These are phyloP conservation scores for Drosophila watanabei DNA, from an alignment of 1,140 invertebrate species.

Conservation along the genomic window DNA sequence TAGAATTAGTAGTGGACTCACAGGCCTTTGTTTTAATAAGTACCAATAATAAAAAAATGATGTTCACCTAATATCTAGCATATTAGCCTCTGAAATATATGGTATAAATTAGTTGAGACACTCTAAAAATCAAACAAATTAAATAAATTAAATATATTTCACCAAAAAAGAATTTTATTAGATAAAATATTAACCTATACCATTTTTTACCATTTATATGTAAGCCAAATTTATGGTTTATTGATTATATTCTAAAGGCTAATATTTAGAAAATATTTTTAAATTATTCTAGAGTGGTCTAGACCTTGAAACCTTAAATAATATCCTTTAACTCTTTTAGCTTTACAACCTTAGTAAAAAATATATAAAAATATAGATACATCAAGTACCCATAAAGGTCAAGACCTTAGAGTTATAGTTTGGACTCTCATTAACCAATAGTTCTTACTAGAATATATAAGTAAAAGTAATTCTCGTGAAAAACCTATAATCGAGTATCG, in stretches of 20 bases:
- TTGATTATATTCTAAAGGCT: background rate
- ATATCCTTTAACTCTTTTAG: background rate
- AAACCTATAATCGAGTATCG: conserved; percentile 18
- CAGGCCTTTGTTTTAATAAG: background rate
- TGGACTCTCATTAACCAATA: conserved; percentile 8
- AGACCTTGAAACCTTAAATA: background rate
- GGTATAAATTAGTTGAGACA: background rate
- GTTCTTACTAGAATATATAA: background rate
- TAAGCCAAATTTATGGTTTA: background rate
- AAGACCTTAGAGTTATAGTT: conserved; percentile 10
- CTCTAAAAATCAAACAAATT: too few relatives aligned
- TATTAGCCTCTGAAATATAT: background rate
- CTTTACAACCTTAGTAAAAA: background rate
- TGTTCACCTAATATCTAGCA: background rate
- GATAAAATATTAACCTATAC: background rate
- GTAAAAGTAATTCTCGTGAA: conserved; percentile 9
- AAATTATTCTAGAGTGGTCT: background rate
- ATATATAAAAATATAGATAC: background rate
- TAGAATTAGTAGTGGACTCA: background rate
- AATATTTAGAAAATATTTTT: background rate
- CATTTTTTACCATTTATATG: too few relatives aligned
- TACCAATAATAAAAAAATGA: background rate
- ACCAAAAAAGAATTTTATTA: background rate
- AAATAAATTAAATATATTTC: background rate
- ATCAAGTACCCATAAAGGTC: conserved; percentile 7